phyloP scores from a whole-genome alignment of 2,797 vertebrate species.

The Zalophus californianus region DNA sequence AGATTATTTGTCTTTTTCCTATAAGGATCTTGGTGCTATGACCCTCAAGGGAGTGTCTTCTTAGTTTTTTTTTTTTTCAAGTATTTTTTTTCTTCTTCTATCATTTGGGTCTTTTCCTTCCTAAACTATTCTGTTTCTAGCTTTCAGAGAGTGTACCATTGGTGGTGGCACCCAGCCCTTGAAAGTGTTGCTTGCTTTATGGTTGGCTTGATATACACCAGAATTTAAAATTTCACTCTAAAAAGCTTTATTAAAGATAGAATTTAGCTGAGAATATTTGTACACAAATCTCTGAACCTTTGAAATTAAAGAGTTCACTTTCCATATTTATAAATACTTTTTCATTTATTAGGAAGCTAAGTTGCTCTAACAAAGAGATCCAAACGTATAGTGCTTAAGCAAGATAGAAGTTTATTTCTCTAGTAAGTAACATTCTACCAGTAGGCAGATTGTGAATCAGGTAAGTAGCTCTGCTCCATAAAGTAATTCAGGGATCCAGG shows the following conservation, averaged over 20 bases:
- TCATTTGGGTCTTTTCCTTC: slow-evolving; percentile 21
- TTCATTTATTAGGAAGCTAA: not conserved
- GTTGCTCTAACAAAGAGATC: not conserved
- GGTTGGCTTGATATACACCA: not conserved
- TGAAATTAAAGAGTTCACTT: not conserved
- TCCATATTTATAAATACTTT: slow-evolving; percentile 22
- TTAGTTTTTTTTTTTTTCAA: not conserved
- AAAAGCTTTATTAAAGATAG: slow-evolving; percentile 9
- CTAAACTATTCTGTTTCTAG: not conserved
- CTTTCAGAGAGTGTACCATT: not conserved
- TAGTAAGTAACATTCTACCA: not conserved
- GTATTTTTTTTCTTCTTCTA: not conserved
- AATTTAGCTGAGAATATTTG: slow-evolving; percentile 51
- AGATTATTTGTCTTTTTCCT: slow-evolving; percentile 48
- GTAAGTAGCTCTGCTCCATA: not conserved
- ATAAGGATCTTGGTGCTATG: not conserved
- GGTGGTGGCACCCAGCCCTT: not conserved
- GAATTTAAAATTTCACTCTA: slow-evolving; percentile 30
- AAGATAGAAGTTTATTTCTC: not conserved
- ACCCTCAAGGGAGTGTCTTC: not conserved
- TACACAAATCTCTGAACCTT: not conserved
- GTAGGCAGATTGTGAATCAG: not conserved
- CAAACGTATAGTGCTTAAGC: not conserved
- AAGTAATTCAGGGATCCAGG: not conserved
- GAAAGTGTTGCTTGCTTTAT: slow-evolving; percentile 28